phyloP scores from a whole-genome alignment of 2,888 invertebrate genomes.

The Campoletis raptor region DNA sequence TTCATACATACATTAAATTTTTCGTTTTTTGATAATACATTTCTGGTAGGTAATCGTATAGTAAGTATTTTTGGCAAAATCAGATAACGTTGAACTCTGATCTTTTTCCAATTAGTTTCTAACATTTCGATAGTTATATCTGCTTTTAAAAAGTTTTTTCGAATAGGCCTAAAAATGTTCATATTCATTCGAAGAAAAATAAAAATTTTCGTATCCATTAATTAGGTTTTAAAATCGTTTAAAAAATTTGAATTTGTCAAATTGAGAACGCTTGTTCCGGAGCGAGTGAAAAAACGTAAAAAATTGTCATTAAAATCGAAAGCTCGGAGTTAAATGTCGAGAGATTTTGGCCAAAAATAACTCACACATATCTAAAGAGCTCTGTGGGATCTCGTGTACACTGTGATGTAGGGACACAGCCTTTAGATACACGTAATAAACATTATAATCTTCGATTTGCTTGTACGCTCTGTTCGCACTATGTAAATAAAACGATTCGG shows the following conservation, averaged over 20 bases:
- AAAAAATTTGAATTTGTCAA: neutral
- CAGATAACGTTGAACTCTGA: neutral
- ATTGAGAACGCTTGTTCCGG: neutral
- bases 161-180: neutral
- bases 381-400: slow-evolving; percentile 31
- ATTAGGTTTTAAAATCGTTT: neutral
- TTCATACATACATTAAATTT: slow-evolving; percentile 44
- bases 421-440: slow-evolving; percentile 12
- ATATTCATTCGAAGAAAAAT: neutral
- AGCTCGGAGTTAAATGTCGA: neutral
- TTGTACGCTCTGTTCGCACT: slow-evolving; percentile 29
- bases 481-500: slow-evolving; percentile 9
- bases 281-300: neutral
- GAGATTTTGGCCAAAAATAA: slow-evolving; percentile 1
- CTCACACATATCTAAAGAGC: slow-evolving; percentile 22
- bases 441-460: slow-evolving; percentile 40
- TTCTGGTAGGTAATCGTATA: slow-evolving; percentile 44
- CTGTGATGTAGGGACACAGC: slow-evolving; percentile 18
- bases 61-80: neutral
- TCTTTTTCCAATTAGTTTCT: neutral
- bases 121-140: neutral
- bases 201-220: neutral
- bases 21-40: slow-evolving; percentile 58
- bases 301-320: neutral
- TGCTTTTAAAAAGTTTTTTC: neutral